Evolutionary conservation across 2,113 vertebrate species (phyloP).

Genomic region (zebrafish (Danio rerio)): GRCz12tu NC_133193.1:30969001-30969500

Average conservation of each 20-base stretch:
- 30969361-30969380: slow-evolving; percentile 51
- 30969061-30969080: slow-evolving; percentile 65
- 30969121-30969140: not conserved
- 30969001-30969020: slow-evolving; percentile 64
- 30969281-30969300: not conserved
- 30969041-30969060: slow-evolving; percentile 61
- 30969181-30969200: slow-evolving; percentile 2
- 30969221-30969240: slow-evolving; percentile 13
- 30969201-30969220: slow-evolving; percentile 5
- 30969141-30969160: not conserved
- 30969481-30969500: not conserved
- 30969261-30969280: slow-evolving; percentile 34
- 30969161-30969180: slow-evolving; percentile 18
- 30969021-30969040: slow-evolving; percentile 54
- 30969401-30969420: slow-evolving; percentile 51
- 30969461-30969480: not conserved
- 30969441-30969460: slow-evolving; percentile 13
- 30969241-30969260: slow-evolving; percentile 19
- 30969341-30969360: not conserved
- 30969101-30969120: slow-evolving; percentile 11
- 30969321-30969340: not conserved
- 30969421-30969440: slow-evolving; percentile 46
- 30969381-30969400: slow-evolving; percentile 55
- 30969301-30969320: slow-evolving; percentile 13
- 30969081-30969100: slow-evolving; percentile 53